Conservation (phyloP, 2,888 invertebrate species). For the Cantharis rufa region DNA sequence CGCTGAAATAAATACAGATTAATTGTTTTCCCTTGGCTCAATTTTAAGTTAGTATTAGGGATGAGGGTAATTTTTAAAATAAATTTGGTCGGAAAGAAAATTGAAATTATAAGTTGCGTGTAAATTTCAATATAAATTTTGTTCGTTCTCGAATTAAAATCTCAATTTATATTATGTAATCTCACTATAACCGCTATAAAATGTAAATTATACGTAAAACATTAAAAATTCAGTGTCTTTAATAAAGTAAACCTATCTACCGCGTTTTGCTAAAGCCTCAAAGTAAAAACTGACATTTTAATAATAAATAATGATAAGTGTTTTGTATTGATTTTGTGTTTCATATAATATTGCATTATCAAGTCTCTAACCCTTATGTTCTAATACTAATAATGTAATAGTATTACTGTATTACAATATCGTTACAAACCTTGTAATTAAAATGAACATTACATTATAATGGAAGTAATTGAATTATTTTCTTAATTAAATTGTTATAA, state of each 20-base stretch:
- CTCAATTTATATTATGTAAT: neutral
- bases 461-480: neutral
- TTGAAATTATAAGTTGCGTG: neutral
- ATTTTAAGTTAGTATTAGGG: neutral
- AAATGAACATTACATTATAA: neutral
- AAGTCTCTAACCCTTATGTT: neutral
- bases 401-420: neutral
- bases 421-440: neutral
- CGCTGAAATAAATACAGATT: neutral
- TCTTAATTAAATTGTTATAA: neutral
- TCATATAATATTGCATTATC: neutral
- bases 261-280: neutral
- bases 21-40: neutral
- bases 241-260: neutral
- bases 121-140: neutral
- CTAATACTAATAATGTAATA: neutral
- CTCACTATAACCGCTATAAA: neutral
- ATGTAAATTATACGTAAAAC: neutral
- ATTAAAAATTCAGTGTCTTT: too few species aligned
- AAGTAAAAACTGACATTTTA: neutral
- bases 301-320: neutral
- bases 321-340: neutral
- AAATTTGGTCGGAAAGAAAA: neutral
- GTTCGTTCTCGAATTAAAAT: neutral
- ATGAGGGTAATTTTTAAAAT: neutral